Evolutionary conservation across 2,113 vertebrate species (phyloP), one percentile per base, ranked within the genome.

Genomic region (Andinoacara biseriatus): DNA sequence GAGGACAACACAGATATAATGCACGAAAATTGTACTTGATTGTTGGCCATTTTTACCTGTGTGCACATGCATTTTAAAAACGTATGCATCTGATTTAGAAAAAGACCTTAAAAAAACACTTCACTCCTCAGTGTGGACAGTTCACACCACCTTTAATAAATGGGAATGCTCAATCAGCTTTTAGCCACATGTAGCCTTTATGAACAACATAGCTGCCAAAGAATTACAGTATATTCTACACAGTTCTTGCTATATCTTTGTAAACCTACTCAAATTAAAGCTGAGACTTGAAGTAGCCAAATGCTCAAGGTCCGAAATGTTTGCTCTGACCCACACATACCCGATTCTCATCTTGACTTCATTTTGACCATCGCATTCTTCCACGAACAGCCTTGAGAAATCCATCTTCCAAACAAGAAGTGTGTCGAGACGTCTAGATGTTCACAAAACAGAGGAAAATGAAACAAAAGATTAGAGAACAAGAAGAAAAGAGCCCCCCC

Each of bases 381-480:
- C 74, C 78, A 58, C 2, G 5, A 83, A 76, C 80, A 77, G 82
- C 83, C 76, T 82, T 43, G 75, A 76, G 87, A 87, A 89, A 87
- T 84, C 65, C 20, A 6, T 49, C 78, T 82, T 33, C 54, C 69
- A 60, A 82, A 84, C 59, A 58, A 90, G 80, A 90, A 76, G 77
- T 86, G 80, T 24, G 22, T 92, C 29, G 61, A 85, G 74, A 81
- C 59, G 81, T 85, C 86, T 81, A 63, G 67, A 86, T 82, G 76
- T 87, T 91, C 82, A 76, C 80, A 90, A 76, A 93, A 58, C 26
- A 79, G 76, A 87, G 79, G 77, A 90, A 90, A 92, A 89, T 89
- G 79, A 92, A 83, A 92, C 80, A 92, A 92, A 91, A 89, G 82
- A 91, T 82, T 81, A 86, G 76, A 92, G 56, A 80, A 56, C 60